A percentile compares a stretch with the other conserved stretches of the same genome.
These are phyloP conservation scores for Fratercula arctica DNA, from an alignment of 2,797 vertebrate species.

Conservation along the genomic window DNA sequence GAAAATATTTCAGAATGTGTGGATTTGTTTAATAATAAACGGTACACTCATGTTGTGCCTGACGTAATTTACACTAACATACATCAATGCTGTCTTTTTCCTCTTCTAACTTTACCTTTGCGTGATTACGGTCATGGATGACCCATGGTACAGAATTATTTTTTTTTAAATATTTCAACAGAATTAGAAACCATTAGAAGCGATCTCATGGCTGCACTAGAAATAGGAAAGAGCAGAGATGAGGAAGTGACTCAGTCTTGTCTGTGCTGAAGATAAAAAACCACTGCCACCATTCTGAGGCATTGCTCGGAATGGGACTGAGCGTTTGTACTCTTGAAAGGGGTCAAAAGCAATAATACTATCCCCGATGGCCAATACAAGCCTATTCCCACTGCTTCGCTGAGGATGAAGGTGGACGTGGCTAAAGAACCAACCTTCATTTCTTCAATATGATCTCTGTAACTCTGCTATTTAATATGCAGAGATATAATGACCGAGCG, in stretches of 20 bases:
- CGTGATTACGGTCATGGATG: neutral
- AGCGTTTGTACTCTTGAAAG: neutral
- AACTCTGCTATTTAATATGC: neutral
- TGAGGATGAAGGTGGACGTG: neutral
- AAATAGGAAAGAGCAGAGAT: neutral
- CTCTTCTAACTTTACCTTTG: neutral
- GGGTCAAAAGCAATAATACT: neutral
- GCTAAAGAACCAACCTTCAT: neutral
- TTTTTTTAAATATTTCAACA: neutral
- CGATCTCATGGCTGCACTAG: neutral
- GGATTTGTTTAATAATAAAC: neutral
- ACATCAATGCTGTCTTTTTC: neutral
- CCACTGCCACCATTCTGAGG: neutral
- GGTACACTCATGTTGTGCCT: neutral
- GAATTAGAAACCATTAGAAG: neutral
- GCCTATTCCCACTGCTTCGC: neutral
- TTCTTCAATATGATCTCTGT: neutral
- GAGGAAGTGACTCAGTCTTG: neutral
- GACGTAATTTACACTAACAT: neutral
- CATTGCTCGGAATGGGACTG: neutral
- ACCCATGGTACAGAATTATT: neutral
- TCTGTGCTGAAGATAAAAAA: neutral
- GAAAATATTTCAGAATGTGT: neutral
- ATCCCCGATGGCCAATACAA: neutral
- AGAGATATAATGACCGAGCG: neutral